Conservation (phyloP, 2,113 vertebrate species). For the Tinamus guttatus region DNA sequence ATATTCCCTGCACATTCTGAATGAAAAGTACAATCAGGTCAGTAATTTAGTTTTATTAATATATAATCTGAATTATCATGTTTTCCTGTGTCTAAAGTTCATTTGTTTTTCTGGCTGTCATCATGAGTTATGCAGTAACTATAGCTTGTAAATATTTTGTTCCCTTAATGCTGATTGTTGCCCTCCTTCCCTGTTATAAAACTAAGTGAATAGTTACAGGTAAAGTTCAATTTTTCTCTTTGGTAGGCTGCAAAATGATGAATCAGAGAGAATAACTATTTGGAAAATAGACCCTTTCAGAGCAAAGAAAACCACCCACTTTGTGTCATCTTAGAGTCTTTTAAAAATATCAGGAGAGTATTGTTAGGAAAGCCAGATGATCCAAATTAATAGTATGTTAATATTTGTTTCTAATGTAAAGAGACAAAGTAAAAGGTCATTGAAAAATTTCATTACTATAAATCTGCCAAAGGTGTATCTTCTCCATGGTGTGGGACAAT, state of each 20-base stretch:
- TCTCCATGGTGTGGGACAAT: not conserved
- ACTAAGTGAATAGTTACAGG: conserved; percentile 45
- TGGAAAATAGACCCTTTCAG: conserved; percentile 43
- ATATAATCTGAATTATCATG: not conserved
- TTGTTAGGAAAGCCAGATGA: conserved; percentile 47
- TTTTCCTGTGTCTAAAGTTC: conserved; percentile 55
- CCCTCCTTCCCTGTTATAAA: conserved; percentile 62
- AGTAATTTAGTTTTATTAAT: conserved; percentile 13
- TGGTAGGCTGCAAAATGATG: conserved; percentile 35
- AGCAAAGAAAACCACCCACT: conserved; percentile 14
- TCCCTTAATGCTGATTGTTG: not conserved
- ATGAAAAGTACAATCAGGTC: not conserved
- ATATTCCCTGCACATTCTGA: not conserved
- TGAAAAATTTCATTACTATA: conserved; percentile 50
- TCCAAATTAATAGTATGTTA: conserved; percentile 62
- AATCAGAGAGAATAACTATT: conserved; percentile 58
- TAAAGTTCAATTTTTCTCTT: not conserved
- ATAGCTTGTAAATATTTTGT: conserved; percentile 64
- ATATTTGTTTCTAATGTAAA: conserved; percentile 61
- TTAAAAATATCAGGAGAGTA: conserved; percentile 35
- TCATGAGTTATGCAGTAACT: not conserved
- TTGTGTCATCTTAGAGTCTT: conserved; percentile 24
- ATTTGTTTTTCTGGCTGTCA: not conserved
- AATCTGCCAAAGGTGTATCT: not conserved
- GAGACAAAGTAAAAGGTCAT: conserved; percentile 58